Base-by-base conservation (phyloP, 2,888 invertebrate species). In the Criorhina ranunculi region DNA sequence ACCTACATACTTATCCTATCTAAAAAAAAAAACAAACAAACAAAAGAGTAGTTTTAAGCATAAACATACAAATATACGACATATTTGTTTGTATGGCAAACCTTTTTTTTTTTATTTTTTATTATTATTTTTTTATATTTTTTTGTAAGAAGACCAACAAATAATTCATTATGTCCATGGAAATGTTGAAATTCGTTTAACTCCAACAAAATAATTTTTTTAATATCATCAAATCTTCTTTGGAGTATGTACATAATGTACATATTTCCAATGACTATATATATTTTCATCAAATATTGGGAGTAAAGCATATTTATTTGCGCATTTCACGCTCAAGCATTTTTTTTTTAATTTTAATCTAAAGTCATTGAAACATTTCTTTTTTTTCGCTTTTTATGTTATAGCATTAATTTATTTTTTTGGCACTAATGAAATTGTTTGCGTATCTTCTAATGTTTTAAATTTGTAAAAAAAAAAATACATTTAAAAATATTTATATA, bases 371-470 rank as follows among this genome's bases (percentile, higher is more conserved):
- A 40, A 73, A 19, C 40, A 19, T 69, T 29, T 40, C 67, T 73
- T 59, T 67, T 67, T 73, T 59, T 67, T 78, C 11, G 83, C 79
- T 83, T 78, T 79, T 72, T 73, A 67, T 77, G 77, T 77, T 37
- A 64, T 37, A 60, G 51, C 59, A 72, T 51, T 77, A 59, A 49
- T 51, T 33, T 72, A 24, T 24, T 24, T 44, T 60, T 60, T 77
- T 81, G 40, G 77, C 15, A 77, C 77, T 77, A 72, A 82, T 77
- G 53, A 49, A 82, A 78, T 66, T 72, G 77, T 72, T 78, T 70
- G 64, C 53, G 72, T 72, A 72, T 77, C 70, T 82, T 72, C 64
- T 59, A 15, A 49, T 46, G 5, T 31, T 31, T 57, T 15, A 19
- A 35, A 9, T 49, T 46, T 19, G 24, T 46, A 29, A 29, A 53